These are phyloP conservation scores for Pseudococcus longispinus DNA, from an alignment of 2,888 invertebrate genomes.

Conservation along the genomic window DNA sequence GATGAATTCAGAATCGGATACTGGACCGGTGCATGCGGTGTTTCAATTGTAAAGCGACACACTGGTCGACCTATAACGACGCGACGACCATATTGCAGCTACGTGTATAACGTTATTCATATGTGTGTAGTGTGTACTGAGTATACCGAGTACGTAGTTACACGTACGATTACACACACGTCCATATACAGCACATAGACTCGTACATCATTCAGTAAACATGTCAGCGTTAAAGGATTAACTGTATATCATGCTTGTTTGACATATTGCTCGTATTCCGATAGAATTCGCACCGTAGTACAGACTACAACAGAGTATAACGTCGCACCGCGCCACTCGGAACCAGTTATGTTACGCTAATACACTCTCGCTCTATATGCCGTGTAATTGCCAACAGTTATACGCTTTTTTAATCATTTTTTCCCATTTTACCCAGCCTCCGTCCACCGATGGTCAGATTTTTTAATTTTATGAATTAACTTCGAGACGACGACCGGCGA, in stretches of 20 bases:
- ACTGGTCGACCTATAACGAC: neutral
- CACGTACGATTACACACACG: neutral
- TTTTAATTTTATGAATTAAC: constrained; percentile 18
- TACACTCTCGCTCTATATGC: constrained; percentile 15
- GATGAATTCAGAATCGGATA: neutral
- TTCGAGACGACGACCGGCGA: neutral
- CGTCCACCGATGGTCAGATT: neutral
- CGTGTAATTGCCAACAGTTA: constrained; percentile 28
- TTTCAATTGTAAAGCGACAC: neutral
- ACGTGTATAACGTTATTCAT: neutral
- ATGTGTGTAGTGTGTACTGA: neutral
- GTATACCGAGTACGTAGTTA: neutral
- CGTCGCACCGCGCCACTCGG: neutral
- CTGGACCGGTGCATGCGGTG: neutral
- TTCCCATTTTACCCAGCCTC: neutral
- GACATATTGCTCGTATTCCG: constrained; percentile 42
- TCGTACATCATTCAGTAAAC: constrained; percentile 33
- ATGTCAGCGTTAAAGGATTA: constrained; percentile 45
- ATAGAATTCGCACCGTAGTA: constrained; percentile 39
- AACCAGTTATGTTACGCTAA: constrained; percentile 30
- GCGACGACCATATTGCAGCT: neutral
- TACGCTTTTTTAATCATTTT: constrained; percentile 26
- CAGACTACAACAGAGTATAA: neutral
- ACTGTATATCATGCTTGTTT: constrained; percentile 44
- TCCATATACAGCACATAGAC: neutral